Evolutionary conservation across 2,113 vertebrate species (phyloP).

Genomic region (Isichthys henryi): DNA sequence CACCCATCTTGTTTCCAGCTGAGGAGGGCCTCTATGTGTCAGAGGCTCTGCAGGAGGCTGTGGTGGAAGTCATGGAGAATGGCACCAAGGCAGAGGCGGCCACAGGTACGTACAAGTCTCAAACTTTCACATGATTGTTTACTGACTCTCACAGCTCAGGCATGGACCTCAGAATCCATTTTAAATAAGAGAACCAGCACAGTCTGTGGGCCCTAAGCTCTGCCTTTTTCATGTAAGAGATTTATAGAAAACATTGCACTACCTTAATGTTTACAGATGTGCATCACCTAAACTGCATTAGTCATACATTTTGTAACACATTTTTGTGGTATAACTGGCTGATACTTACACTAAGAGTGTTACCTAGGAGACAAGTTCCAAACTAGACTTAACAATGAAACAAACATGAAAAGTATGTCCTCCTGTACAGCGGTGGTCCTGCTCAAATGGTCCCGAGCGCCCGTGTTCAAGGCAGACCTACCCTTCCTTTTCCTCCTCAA

Average conservation of each 20-base stretch:
- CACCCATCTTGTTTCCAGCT: conserved; percentile 44
- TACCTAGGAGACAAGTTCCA: background rate
- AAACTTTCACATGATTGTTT: background rate
- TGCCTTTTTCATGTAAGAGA: background rate
- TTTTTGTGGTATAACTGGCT: background rate
- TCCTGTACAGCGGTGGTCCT: conserved; percentile 69
- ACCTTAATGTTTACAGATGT: background rate
- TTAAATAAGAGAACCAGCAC: background rate
- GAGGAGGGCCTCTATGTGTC: conserved; percentile 74
- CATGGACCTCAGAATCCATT: background rate
- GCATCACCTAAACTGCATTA: background rate
- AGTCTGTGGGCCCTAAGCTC: background rate
- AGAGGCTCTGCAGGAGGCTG: conserved; percentile 75
- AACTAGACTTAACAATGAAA: background rate
- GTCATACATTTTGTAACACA: background rate
- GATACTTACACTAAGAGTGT: background rate
- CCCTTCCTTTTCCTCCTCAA: conserved; percentile 78
- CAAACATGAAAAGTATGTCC: background rate
- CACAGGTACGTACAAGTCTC: conserved; percentile 60
- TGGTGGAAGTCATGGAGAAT: conserved; percentile 75
- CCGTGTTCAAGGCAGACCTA: conserved; percentile 80
- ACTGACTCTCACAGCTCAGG: background rate
- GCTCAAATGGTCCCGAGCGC: conserved; percentile 74
- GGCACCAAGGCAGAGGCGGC: conserved; percentile 72
- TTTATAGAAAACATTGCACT: background rate